Evolutionary conservation across 2,113 vertebrate species (phyloP).

Genomic region (Macrotis lagotis): DNA sequence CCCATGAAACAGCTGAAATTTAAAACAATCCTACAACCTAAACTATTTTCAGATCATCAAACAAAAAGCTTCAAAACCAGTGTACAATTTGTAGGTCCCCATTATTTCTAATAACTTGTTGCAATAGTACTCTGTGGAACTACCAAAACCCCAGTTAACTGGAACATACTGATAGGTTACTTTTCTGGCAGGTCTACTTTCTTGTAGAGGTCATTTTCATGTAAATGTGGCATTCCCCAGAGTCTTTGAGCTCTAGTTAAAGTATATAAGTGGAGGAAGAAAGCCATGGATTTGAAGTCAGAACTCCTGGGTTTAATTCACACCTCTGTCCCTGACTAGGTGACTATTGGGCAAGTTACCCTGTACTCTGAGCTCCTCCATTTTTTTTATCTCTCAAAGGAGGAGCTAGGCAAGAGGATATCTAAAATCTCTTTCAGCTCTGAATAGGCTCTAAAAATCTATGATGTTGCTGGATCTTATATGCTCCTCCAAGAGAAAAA

Average conservation of each 20-base stretch:
- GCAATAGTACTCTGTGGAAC: not conserved
- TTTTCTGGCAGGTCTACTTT: not conserved
- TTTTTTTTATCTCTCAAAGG: not conserved
- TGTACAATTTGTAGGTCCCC: not conserved
- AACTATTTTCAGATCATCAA: not conserved
- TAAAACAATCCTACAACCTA: not conserved
- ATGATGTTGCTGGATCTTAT: not conserved
- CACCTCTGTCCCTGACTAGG: not conserved
- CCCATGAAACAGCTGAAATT: not conserved
- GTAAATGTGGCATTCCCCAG: not conserved
- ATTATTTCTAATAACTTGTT: not conserved
- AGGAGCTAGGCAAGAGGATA: not conserved
- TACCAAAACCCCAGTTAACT: not conserved
- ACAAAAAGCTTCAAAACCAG: not conserved
- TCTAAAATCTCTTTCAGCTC: not conserved
- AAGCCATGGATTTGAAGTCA: not conserved
- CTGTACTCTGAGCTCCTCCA: not conserved
- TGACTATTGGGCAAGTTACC: not conserved
- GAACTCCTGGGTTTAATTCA: not conserved
- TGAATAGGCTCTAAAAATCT: not conserved
- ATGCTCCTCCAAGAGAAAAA: not conserved
- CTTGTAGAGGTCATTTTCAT: not conserved
- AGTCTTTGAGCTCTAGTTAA: not conserved
- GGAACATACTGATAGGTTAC: not conserved
- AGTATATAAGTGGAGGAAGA: not conserved